Evolutionary conservation across 2,797 vertebrate genomes (phyloP).

Genomic region (Thamnophis elegans): DNA sequence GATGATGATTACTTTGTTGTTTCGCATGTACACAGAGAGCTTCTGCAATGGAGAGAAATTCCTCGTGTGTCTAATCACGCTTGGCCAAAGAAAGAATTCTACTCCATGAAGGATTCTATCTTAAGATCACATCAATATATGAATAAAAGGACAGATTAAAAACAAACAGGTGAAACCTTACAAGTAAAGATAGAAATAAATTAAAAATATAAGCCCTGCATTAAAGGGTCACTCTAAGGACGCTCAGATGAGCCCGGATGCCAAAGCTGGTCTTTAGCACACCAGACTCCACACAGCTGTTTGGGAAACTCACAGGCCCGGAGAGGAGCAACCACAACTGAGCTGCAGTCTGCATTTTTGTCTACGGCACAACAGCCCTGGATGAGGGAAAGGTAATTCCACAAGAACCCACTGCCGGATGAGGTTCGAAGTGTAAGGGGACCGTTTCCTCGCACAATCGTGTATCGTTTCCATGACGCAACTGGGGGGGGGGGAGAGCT

Average conservation of each 20-base stretch:
- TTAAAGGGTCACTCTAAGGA: not conserved
- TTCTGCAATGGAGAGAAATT: too few species aligned
- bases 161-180: too few species aligned
- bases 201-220: not conserved
- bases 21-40: too few species aligned
- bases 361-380: not conserved
- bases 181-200: too few species aligned
- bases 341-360: too few species aligned
- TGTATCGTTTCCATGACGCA: not conserved
- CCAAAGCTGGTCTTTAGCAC: not conserved
- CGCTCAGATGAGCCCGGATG: not conserved
- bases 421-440: not conserved
- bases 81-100: too few species aligned
- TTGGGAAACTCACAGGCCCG: not conserved
- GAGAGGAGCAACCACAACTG: not conserved
- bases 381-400: too few species aligned
- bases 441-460: not conserved
- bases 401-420: rapidly evolving
- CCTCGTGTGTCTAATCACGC: too few species aligned
- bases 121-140: too few species aligned
- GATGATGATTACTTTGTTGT: too few species aligned
- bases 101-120: too few species aligned
- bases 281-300: rapidly evolving
- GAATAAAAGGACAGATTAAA: too few species aligned
- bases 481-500: rapidly evolving